Evolutionary conservation across 2,888 invertebrate species (phyloP), one percentile per base, ranked within the genome.

Genomic region (Leistus spinibarbis): DNA sequence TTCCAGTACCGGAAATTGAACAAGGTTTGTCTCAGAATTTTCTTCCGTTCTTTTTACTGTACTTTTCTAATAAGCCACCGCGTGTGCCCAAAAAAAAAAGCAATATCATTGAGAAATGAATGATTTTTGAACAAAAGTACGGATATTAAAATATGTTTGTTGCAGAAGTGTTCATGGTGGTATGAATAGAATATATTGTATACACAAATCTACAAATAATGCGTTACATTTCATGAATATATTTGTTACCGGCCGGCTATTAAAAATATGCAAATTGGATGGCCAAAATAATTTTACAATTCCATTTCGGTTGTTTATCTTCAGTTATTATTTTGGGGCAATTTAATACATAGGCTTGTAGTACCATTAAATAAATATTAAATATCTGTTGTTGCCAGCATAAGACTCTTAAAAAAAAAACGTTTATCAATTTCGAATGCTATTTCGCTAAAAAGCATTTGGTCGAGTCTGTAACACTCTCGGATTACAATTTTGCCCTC

Each of bases 1-100:
- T 60, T 60, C 22, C 60, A 22, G 60, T 19, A 60, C 1, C 60
- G 60, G 60, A 60, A 60, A 60, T 60, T 60, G 60, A 60, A 60
- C 60, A 20, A 19, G 60, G 16, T 22, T 60, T 1, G 60, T 60
- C 60, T 22, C 16, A 16, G 60, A 60, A 60, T 20, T 60, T 60
- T 60, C 60, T 60, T 60, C 1, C 60, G 60, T 60, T 20, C 13
- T 60, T 60, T 20, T 60, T 16, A 1, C 57, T 57, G 3, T 24
- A 24, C 3, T 40, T 40, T 40, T 40, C 0, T 10, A 40, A 40
- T 40, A 10, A 40, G 7, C 40, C 3, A 7, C 1, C 40, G 40
- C 1, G 40, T 13, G 40, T 5, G 13, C 40, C 0, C 7, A 40
- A 40, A 40, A 1, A 0, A 40, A 40, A 10, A 40, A 40, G 40